Percentiles rank a stretch among this genome's conserved stretches.
phyloP scores from a whole-genome alignment of 1,140 invertebrate species.

The Laodelphax striatellus region DNA sequence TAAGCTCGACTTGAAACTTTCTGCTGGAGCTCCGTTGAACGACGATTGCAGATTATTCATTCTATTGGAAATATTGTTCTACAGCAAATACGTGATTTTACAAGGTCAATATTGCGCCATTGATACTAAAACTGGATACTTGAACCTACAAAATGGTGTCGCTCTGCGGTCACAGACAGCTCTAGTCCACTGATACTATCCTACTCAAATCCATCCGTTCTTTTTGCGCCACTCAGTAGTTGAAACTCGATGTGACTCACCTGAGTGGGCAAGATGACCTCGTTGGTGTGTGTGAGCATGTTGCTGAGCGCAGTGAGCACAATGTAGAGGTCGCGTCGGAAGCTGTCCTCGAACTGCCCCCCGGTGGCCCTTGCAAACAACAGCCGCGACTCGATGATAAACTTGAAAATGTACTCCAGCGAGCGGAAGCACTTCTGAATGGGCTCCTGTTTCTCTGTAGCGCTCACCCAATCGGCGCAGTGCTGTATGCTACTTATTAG shows the following conservation, averaged over 20 bases:
- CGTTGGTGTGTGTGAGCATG: slow-evolving; percentile 56
- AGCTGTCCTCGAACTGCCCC: slow-evolving; percentile 77
- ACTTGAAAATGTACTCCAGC: slow-evolving; percentile 89
- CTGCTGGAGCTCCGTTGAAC: no score
- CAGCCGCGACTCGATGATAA: slow-evolving; percentile 84
- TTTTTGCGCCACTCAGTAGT: no score
- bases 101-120: no score
- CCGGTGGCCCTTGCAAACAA: slow-evolving; percentile 81
- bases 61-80: no score
- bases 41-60: no score
- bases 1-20: no score
- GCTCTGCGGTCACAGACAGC: no score
- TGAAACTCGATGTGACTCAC: slow-evolving; percentile 31
- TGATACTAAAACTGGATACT: no score
- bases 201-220: no score
- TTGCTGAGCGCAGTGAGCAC: slow-evolving; percentile 65
- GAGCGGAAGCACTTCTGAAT: slow-evolving; percentile 84
- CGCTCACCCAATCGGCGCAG: slow-evolving; percentile 78
- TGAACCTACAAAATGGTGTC: no score
- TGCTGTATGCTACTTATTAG: slow-evolving; percentile 79
- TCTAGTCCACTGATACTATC: no score
- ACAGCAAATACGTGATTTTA: no score
- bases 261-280: slow-evolving; percentile 66
- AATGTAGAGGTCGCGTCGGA: slow-evolving; percentile 59
- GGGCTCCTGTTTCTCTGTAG: slow-evolving; percentile 72